Percentiles rank a stretch among this genome's conserved stretches.
phyloP scores from a whole-genome alignment of 1,140 invertebrate species.

The Battus philenor region DNA sequence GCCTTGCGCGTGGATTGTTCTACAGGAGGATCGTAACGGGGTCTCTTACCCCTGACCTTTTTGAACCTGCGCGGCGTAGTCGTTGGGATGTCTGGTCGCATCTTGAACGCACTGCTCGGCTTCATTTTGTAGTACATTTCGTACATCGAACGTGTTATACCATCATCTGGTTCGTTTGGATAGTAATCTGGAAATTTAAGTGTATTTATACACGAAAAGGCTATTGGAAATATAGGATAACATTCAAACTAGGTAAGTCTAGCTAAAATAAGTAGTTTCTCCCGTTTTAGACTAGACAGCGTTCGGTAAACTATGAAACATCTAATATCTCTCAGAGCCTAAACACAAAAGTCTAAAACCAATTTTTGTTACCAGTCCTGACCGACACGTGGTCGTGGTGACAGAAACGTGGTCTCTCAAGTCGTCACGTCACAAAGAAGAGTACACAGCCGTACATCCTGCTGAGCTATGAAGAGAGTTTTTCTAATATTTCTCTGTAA shows the following conservation, averaged over 20 bases:
- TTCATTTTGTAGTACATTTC: slow-evolving; percentile 57
- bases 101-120: slow-evolving; percentile 22
- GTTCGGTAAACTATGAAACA: no score
- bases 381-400: no score
- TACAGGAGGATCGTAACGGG: slow-evolving; percentile 16
- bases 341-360: no score
- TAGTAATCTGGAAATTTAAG: slow-evolving; percentile 20
- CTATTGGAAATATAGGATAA: background rate
- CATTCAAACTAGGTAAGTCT: background rate
- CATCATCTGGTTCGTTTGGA: slow-evolving; percentile 37
- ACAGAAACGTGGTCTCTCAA: no score
- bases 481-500: no score
- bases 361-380: no score
- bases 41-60: slow-evolving; percentile 20
- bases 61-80: slow-evolving; percentile 18
- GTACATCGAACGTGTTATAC: slow-evolving; percentile 56
- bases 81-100: slow-evolving; percentile 22
- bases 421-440: no score
- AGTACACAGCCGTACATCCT: no score
- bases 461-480: no score
- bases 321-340: no score
- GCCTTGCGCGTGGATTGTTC: slow-evolving; percentile 6
- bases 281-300: no score
- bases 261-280: no score
- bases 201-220: background rate